Conservation (phyloP, 1,140 invertebrate genomes). For the Cydia strobilella region DNA sequence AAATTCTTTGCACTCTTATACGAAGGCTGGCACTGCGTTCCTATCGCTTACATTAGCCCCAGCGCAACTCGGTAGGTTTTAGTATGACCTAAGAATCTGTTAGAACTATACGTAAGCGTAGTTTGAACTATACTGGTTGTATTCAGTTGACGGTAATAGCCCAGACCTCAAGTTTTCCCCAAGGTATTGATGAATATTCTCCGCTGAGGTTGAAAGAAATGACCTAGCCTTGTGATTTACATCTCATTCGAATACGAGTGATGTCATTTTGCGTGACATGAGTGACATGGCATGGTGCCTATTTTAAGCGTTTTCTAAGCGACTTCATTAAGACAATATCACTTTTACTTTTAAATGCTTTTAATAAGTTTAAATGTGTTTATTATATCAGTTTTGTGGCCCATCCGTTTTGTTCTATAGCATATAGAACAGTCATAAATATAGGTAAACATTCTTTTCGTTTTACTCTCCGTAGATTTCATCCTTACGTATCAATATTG, state of each 20-base stretch:
- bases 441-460: too few relatives aligned
- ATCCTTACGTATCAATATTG: too few relatives aligned
- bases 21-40: conserved; percentile 5
- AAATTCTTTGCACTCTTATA: conserved; percentile 15
- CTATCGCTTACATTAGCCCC: neutral
- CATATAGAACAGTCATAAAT: too few relatives aligned
- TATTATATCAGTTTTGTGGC: neutral
- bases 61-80: too few relatives aligned
- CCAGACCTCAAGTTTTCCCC: conserved; percentile 2
- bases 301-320: neutral
- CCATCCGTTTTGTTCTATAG: too few relatives aligned
- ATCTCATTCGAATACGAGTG: conserved; percentile 6
- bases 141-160: neutral
- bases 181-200: conserved; percentile 17
- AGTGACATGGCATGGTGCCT: neutral
- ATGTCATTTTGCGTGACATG: neutral
- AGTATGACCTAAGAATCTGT: neutral
- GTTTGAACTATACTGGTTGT: neutral
- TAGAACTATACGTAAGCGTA: neutral
- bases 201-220: conserved; percentile 3
- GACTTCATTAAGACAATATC: neutral
- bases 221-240: conserved; percentile 7
- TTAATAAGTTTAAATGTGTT: too few relatives aligned
- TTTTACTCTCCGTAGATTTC: too few relatives aligned
- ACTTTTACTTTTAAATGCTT: conserved; percentile 6